A percentile compares a stretch with the other conserved stretches of the same genome.
Conservation (phyloP, 2,797 vertebrate species). For the Rhyacichthys aspro region DNA sequence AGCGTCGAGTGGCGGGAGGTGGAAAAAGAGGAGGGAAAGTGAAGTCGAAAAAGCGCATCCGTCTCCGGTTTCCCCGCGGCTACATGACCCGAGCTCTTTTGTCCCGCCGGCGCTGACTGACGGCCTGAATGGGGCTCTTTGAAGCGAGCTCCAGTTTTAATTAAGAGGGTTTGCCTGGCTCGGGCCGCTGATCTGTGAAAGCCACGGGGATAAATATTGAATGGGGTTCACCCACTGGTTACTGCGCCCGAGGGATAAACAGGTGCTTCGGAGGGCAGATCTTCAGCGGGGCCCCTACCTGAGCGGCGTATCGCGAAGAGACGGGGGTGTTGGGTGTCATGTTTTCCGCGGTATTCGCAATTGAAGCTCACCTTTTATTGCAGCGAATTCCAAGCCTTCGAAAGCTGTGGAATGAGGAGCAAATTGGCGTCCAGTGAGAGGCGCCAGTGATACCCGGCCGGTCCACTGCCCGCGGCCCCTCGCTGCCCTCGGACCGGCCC, state of each 20-base stretch:
- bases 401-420: conserved; percentile 73
- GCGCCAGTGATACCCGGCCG: conserved; percentile 63
- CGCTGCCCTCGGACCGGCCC: conserved; percentile 65
- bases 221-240: conserved; percentile 99
- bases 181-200: conserved; percentile 99
- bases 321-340: conserved; percentile 65
- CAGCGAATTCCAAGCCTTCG: conserved; percentile 63
- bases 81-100: conserved; percentile 95
- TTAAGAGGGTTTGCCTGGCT: conserved; percentile 99
- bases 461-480: conserved; percentile 62
- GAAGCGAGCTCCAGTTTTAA: conserved; percentile 99
- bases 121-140: conserved; percentile 98
- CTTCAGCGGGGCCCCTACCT: conserved; percentile 60
- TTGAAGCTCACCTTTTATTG: conserved; percentile 65
- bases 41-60: conserved; percentile 80
- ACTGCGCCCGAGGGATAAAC: conserved; percentile 92
- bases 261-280: conserved; percentile 90
- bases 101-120: conserved; percentile 90
- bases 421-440: conserved; percentile 70
- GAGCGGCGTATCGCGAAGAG: conserved; percentile 32
- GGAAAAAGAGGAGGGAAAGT: conserved; percentile 75
- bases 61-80: conserved; percentile 93
- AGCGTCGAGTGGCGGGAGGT: conserved; percentile 51
- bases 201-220: conserved; percentile 99
- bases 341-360: conserved; percentile 70